A percentile compares a stretch with the other conserved stretches of the same genome.
phyloP scores from a whole-genome alignment of 2,888 invertebrate genomes.

The Coenonympha arcania region DNA sequence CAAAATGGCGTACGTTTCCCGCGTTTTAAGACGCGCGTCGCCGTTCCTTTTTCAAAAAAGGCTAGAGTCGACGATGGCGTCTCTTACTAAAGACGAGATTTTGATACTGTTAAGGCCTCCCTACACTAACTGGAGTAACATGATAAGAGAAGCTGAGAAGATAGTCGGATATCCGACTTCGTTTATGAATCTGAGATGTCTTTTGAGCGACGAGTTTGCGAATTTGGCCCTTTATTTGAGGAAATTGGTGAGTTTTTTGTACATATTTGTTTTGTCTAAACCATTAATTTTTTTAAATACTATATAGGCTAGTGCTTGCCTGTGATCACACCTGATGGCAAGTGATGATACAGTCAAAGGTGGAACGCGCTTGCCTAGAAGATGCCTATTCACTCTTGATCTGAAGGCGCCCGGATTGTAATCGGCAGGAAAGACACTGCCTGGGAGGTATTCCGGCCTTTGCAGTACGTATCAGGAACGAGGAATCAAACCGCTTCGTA shows the following conservation, averaged over 20 bases:
- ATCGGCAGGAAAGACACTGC: too few species aligned
- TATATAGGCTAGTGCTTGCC: too few species aligned
- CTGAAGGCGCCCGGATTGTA: too few species aligned
- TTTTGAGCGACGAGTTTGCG: slow-evolving; percentile 76
- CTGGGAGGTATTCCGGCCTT: too few species aligned
- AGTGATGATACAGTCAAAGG: too few species aligned
- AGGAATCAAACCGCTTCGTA: too few species aligned
- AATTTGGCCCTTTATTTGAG: slow-evolving; percentile 71
- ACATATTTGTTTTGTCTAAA: background rate
- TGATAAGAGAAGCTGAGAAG: slow-evolving; percentile 68
- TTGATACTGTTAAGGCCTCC: slow-evolving; percentile 60
- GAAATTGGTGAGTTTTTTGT: slow-evolving; percentile 59
- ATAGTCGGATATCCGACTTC: slow-evolving; percentile 75
- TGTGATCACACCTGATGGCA: too few species aligned
- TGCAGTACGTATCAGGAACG: too few species aligned
- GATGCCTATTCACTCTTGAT: too few species aligned
- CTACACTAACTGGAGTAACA: slow-evolving; percentile 66
- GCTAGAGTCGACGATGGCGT: slow-evolving; percentile 61
- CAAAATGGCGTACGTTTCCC: slow-evolving; percentile 57
- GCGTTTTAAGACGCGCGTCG: slow-evolving; percentile 53
- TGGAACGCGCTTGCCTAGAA: too few species aligned
- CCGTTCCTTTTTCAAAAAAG: slow-evolving; percentile 61
- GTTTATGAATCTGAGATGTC: slow-evolving; percentile 74
- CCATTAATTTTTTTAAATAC: too few species aligned
- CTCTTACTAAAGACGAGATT: slow-evolving; percentile 66